These are phyloP conservation scores for Ceratina australensis DNA, from an alignment of 1,140 invertebrate species.

Conservation along the genomic window DNA sequence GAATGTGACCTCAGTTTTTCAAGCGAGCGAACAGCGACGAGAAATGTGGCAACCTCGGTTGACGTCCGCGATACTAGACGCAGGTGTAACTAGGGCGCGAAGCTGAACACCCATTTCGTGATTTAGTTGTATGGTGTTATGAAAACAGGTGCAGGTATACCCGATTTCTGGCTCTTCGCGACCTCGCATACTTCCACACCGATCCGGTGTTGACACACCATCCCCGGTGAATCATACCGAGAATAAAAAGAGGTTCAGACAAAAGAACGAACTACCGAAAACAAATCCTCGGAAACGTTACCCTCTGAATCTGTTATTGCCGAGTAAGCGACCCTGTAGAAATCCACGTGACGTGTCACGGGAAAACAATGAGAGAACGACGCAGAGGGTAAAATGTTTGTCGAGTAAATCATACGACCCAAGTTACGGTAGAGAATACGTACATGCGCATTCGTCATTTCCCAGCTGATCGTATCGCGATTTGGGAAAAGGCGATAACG, in stretches of 20 bases:
- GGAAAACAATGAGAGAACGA: constrained; percentile 12
- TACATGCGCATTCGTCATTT: not conserved
- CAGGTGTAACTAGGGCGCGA: constrained; percentile 68
- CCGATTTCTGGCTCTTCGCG: constrained; percentile 10
- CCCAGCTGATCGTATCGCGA: too few relatives aligned
- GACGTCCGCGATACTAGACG: constrained; percentile 49
- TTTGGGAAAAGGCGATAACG: not conserved
- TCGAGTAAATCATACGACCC: constrained; percentile 6
- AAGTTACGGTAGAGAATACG: constrained; percentile 14
- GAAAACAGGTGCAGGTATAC: constrained; percentile 51
- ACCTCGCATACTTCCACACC: not conserved
- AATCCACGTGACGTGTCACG: constrained; percentile 30
- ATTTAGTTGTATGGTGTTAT: constrained; percentile 41
- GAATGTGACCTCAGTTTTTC: constrained; percentile 47
- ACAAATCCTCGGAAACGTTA: constrained; percentile 29
- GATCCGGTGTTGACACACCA: constrained; percentile 27
- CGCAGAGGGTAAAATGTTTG: constrained; percentile 10
- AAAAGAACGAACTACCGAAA: constrained; percentile 32
- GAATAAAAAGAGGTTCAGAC: constrained; percentile 35
- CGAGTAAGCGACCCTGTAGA: constrained; percentile 34
- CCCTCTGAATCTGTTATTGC: constrained; percentile 19
- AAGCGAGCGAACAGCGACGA: constrained; percentile 18
- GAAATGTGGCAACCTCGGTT: constrained; percentile 52
- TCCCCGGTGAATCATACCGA: constrained; percentile 37
- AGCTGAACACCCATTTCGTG: constrained; percentile 59